Evolutionary conservation across 37 sponge, comb jelly and placozoan species (phyloP).

Genomic region (Tethya wilhelma): DNA sequence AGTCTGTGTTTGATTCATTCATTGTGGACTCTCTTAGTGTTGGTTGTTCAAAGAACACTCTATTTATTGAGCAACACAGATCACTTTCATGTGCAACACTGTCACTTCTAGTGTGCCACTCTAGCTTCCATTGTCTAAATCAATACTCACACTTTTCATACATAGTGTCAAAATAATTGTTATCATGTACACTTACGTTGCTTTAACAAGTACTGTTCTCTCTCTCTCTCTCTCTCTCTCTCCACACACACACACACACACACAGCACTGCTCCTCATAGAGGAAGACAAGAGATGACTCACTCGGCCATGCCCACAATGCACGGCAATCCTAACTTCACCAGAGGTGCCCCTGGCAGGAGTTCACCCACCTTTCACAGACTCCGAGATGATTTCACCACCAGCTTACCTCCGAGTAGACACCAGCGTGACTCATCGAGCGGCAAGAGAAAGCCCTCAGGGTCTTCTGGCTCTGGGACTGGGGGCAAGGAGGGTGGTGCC

Average conservation of each 20-base stretch:
- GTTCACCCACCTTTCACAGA: slow-evolving; percentile 5
- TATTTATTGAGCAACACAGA: background rate
- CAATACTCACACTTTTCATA: background rate
- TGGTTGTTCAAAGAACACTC: too few species aligned
- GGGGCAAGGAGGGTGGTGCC: slow-evolving; percentile 1
- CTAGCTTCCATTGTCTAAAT: background rate
- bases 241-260: background rate
- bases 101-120: too few species aligned
- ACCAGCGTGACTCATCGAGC: background rate
- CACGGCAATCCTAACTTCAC: background rate
- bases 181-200: too few species aligned
- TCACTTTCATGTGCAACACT: too few species aligned
- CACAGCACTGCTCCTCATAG: slow-evolving; percentile 73
- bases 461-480: background rate
- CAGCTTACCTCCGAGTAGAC: slow-evolving; percentile 14
- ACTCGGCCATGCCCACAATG: slow-evolving; percentile 36
- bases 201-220: too few species aligned
- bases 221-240: background rate
- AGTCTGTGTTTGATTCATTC: too few species aligned
- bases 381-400: slow-evolving; percentile 10
- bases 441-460: background rate
- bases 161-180: too few species aligned
- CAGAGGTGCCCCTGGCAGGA: slow-evolving; percentile 42
- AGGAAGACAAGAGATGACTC: too few species aligned
- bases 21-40: too few species aligned